Conservation (phyloP, 2,113 vertebrate genomes). For the Dasyornis broadbenti region DNA sequence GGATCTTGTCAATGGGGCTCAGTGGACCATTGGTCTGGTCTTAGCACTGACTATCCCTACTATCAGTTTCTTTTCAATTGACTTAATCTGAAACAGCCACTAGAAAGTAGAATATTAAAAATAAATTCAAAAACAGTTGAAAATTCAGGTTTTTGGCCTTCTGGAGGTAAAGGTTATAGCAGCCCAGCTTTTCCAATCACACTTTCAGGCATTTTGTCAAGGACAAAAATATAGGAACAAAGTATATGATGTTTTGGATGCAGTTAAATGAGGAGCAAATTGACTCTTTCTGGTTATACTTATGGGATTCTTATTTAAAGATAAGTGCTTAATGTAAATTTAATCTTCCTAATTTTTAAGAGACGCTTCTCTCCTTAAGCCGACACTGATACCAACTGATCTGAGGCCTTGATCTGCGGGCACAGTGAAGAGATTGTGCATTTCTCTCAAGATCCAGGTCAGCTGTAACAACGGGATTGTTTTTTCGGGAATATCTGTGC, state of each 20-base stretch:
- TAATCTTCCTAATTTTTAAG: not conserved
- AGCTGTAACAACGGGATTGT: not conserved
- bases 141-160: not conserved
- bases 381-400: not conserved
- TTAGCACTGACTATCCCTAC: not conserved
- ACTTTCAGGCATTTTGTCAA: not conserved
- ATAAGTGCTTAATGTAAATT: not conserved
- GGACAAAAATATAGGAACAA: not conserved
- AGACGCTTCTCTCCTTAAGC: not conserved
- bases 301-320: not conserved
- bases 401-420: not conserved
- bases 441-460: not conserved
- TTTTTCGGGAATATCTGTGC: not conserved
- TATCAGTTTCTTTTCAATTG: not conserved
- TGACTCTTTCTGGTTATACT: not conserved
- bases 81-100: not conserved
- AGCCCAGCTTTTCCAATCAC: not conserved
- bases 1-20: not conserved
- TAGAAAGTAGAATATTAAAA: not conserved
- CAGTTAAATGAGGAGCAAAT: not conserved
- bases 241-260: not conserved
- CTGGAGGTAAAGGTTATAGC: not conserved
- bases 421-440: not conserved
- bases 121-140: not conserved
- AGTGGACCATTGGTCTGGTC: not conserved